phyloP scores from a whole-genome alignment of 2,888 invertebrate species.

The Polyploca ridens region DNA sequence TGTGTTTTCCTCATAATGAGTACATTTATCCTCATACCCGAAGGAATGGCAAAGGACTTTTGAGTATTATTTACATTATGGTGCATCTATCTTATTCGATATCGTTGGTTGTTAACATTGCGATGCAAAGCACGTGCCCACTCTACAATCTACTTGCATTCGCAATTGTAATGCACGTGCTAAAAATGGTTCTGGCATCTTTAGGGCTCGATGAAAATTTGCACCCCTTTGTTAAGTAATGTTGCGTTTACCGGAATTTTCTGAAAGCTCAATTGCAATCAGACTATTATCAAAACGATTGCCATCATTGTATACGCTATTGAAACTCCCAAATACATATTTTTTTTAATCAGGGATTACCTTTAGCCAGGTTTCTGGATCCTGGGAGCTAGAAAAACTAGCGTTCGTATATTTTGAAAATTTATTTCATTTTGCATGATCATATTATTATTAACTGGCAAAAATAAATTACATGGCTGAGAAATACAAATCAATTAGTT shows the following conservation, averaged over 20 bases:
- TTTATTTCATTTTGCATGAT: too few relatives aligned
- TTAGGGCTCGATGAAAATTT: neutral
- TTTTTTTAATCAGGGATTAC: too few relatives aligned
- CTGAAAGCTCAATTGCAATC: neutral
- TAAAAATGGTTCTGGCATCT: neutral
- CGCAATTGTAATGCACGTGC: conserved; percentile 8
- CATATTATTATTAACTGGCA: too few relatives aligned
- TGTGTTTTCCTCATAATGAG: too few relatives aligned
- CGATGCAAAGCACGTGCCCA: neutral
- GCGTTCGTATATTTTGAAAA: too few relatives aligned
- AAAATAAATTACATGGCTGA: too few relatives aligned
- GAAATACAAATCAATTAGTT: too few relatives aligned
- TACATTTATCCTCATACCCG: too few relatives aligned
- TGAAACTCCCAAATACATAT: too few relatives aligned
- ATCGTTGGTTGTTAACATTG: conserved; percentile 1
- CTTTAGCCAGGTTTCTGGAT: too few relatives aligned
- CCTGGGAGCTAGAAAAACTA: too few relatives aligned
- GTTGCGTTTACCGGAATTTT: neutral
- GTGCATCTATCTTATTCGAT: neutral
- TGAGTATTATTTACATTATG: neutral
- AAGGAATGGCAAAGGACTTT: neutral
- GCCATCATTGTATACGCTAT: too few relatives aligned
- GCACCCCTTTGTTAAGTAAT: neutral
- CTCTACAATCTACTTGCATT: conserved; percentile 9
- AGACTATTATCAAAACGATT: neutral